Conservation (phyloP, 1,140 invertebrate species). For the Drosophila tristis region DNA sequence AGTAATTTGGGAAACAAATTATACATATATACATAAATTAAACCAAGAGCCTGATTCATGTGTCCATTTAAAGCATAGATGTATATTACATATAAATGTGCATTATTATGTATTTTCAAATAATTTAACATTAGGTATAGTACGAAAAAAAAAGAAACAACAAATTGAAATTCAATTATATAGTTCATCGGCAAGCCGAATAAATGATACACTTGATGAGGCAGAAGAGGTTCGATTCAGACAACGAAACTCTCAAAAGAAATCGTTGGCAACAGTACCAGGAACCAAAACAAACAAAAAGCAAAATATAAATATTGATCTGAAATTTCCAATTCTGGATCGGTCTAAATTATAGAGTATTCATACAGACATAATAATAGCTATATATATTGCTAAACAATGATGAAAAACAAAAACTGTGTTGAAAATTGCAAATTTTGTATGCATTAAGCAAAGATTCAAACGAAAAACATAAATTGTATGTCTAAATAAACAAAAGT, state of each 20-base stretch:
- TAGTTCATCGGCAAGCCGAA: slow-evolving; percentile 33
- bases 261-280: slow-evolving; percentile 23
- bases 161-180: slow-evolving; percentile 27
- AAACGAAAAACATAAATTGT: slow-evolving; percentile 64
- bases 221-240: slow-evolving; percentile 8
- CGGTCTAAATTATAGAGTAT: slow-evolving; percentile 27
- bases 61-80: slow-evolving; percentile 72
- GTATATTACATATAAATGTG: slow-evolving; percentile 17
- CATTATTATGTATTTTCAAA: slow-evolving; percentile 63
- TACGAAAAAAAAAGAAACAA: slow-evolving; percentile 11
- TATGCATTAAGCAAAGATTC: slow-evolving; percentile 52
- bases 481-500: slow-evolving; percentile 63
- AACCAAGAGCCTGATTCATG: slow-evolving; percentile 74
- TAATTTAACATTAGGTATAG: slow-evolving; percentile 49
- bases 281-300: slow-evolving; percentile 33
- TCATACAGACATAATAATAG: slow-evolving; percentile 1
- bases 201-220: slow-evolving; percentile 19
- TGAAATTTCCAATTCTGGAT: too few species aligned
- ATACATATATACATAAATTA: slow-evolving; percentile 55
- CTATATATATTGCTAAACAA: slow-evolving; percentile 33
- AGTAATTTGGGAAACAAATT: slow-evolving; percentile 50
- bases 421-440: slow-evolving; percentile 77
- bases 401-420: slow-evolving; percentile 54
- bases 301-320: slow-evolving; percentile 36
- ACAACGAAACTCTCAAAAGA: slow-evolving; percentile 23